phyloP scores from a whole-genome alignment of 2,888 invertebrate species.

The Norana najaformis region DNA sequence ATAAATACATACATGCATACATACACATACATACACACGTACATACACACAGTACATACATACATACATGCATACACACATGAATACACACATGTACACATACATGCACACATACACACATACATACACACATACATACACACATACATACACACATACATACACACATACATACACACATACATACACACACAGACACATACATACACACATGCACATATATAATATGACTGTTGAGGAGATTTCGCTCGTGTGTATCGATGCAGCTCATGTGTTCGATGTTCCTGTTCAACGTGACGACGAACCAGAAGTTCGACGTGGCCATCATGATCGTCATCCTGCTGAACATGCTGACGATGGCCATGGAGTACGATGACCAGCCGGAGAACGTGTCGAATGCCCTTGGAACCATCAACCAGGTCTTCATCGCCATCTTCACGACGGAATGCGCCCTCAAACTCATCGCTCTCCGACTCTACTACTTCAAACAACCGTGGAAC shows the following conservation, averaged over 20 bases:
- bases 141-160: background rate
- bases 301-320: constrained; percentile 98
- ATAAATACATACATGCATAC: background rate
- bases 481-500: constrained; percentile 99
- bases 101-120: background rate
- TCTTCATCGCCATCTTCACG: constrained; percentile 98
- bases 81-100: background rate
- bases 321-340: constrained; percentile 98
- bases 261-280: constrained; percentile 94
- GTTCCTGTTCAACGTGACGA: constrained; percentile 94
- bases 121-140: background rate
- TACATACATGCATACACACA: background rate
- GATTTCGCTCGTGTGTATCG: no score
- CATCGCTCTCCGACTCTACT: constrained; percentile 94
- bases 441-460: constrained; percentile 97
- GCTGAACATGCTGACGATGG: constrained; percentile 97
- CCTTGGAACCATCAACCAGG: constrained; percentile 89
- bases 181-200: no score
- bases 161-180: background rate
- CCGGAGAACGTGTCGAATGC: constrained; percentile 67
- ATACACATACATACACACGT: no score
- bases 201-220: background rate
- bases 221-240: background rate
- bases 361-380: constrained; percentile 93
- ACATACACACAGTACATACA: background rate